phyloP scores from a whole-genome alignment of 2,888 invertebrate species.

The Eudasyphora cyanicolor region DNA sequence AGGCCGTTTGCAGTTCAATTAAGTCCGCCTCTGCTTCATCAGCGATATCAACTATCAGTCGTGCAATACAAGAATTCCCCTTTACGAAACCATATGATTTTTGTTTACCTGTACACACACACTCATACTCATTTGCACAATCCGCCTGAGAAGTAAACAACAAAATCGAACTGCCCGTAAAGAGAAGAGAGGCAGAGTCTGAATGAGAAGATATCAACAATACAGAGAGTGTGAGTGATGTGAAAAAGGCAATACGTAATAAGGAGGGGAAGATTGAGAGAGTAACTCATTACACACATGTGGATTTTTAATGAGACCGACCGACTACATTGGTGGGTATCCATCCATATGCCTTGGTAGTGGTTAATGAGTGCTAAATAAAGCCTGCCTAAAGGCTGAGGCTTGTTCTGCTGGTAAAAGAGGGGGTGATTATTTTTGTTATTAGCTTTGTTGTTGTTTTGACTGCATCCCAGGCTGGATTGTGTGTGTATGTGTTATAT shows the following conservation, averaged over 20 bases:
- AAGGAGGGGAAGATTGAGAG: constrained; percentile 4
- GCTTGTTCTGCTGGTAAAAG: not conserved
- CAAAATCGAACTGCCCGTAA: too few species aligned
- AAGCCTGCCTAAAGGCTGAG: constrained; percentile 25
- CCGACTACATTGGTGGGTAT: too few species aligned
- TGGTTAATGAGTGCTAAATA: constrained; percentile 29
- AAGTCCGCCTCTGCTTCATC: not conserved
- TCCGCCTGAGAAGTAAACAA: not conserved
- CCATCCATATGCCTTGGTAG: not conserved
- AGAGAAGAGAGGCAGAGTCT: not conserved
- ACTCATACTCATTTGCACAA: not conserved
- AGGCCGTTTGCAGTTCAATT: too few species aligned
- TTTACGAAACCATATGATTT: constrained; percentile 2
- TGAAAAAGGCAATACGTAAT: not conserved
- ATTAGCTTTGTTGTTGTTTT: not conserved
- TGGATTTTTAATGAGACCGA: not conserved
- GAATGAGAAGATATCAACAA: not conserved
- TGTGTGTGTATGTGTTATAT: not conserved
- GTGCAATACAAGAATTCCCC: not conserved
- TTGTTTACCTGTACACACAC: constrained; percentile 20
- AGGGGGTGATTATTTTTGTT: constrained; percentile 26
- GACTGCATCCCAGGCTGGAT: not conserved
- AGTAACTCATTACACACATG: not conserved
- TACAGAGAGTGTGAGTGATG: not conserved
- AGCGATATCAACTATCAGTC: not conserved